Conservation (phyloP, 2,797 vertebrate species). For the Apogon hyalosoma region DNA sequence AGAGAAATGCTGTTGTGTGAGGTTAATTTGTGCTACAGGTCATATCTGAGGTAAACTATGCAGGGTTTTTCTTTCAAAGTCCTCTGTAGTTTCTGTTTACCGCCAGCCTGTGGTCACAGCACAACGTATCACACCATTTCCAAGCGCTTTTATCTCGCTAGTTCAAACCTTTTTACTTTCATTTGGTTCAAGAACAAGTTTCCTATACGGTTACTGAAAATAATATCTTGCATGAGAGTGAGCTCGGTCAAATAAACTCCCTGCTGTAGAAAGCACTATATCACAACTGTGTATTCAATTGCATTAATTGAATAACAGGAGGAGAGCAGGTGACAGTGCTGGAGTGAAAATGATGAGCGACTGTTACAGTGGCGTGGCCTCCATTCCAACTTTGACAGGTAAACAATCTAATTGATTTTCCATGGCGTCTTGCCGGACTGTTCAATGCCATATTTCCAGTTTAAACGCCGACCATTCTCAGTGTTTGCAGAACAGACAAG, state of each 20-base stretch:
- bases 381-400: slow-evolving; percentile 83
- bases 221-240: slow-evolving; percentile 39
- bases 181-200: slow-evolving; percentile 53
- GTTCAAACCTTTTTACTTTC: slow-evolving; percentile 52
- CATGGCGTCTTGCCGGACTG: slow-evolving; percentile 70
- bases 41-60: slow-evolving; percentile 19
- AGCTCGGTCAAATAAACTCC: slow-evolving; percentile 44
- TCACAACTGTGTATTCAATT: slow-evolving; percentile 62
- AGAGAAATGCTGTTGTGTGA: neutral
- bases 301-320: slow-evolving; percentile 80
- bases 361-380: slow-evolving; percentile 67
- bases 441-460: slow-evolving; percentile 73
- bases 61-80: slow-evolving; percentile 42
- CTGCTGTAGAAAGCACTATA: slow-evolving; percentile 36
- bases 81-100: slow-evolving; percentile 21
- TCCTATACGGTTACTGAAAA: slow-evolving; percentile 39
- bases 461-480: slow-evolving; percentile 67
- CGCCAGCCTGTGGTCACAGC: slow-evolving; percentile 24
- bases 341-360: slow-evolving; percentile 78
- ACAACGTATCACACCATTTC: slow-evolving; percentile 41
- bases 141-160: slow-evolving; percentile 55
- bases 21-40: slow-evolving; percentile 44
- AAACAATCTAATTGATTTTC: slow-evolving; percentile 88
- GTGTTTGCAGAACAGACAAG: slow-evolving; percentile 85
- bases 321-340: slow-evolving; percentile 73